Base-by-base conservation (phyloP, 2,797 vertebrate species). In the Rhodeus uyekii region DNA sequence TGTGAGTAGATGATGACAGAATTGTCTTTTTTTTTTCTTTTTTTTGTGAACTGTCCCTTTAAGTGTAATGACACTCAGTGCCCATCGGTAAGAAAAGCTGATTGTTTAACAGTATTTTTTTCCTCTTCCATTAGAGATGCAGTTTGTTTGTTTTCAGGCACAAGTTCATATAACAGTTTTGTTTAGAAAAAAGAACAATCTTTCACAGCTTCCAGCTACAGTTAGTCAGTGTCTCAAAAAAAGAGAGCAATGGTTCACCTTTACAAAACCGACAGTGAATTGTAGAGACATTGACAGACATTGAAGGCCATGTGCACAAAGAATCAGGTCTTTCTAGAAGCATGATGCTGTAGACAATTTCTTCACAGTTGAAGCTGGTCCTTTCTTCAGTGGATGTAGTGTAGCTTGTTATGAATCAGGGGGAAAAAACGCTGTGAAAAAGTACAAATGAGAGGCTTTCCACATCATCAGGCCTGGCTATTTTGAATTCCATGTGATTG, bases 61-160 rank as follows among this genome's bases (percentile, higher is more conserved):
- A 46, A 76, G 50, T 60, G 85, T 58, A 90, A 85, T 88, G 80
- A 90, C 90, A 91, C 90, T 90, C 89, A 89, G 90, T 91, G 91
- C 87, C 87, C 73, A 76, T 89, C 85, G 88, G 81, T 53, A 90
- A 91, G 90, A 93, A 92, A 92, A 86, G 89, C 86, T 92, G 92
- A 93, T 93, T 94, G 92, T 93, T 92, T 92, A 92, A 91, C 93
- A 95, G 94, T 93, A 92, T 92, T 89, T 92, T 89, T 93, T 93
- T 85, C 89, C 86, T 91, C 78, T 87, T 87, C 84, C 55, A 67
- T 87, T 85, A 64, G 85, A 89, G 75, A 92, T 90, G 89, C 89
- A 89, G 82, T 92, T 88, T 88, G 87, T 87, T 90, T 92, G 90
- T 95, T 96, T 95, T 96, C 96, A 98, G 97, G 97, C 97, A 99